phyloP scores from a whole-genome alignment of 2,888 invertebrate genomes.

The Zaprionus obscuricornis region DNA sequence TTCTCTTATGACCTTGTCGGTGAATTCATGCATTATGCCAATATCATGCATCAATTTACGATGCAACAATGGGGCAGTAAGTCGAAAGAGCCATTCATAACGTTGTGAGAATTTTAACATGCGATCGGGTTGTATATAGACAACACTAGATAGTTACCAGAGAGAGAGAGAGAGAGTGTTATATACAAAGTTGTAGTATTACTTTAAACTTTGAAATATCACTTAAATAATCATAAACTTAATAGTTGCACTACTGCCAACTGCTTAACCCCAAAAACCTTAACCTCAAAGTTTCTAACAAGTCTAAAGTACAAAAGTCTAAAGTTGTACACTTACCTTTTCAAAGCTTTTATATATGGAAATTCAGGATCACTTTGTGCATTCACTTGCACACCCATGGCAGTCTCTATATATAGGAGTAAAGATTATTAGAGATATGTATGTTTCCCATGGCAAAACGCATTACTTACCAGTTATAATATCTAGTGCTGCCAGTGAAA shows the following conservation, averaged over 20 bases:
- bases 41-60: constrained; percentile 51
- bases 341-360: constrained; percentile 88
- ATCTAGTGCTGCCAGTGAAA: constrained; percentile 86
- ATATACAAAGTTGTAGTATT: neutral
- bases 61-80: constrained; percentile 56
- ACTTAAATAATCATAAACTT: no score
- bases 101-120: constrained; percentile 69
- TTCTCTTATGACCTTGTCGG: constrained; percentile 70
- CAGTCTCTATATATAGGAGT: constrained; percentile 52
- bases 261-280: neutral
- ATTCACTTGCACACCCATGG: constrained; percentile 77
- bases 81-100: constrained; percentile 66
- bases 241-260: no score
- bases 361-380: constrained; percentile 86
- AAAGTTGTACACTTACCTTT: constrained; percentile 86
- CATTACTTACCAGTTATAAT: constrained; percentile 82
- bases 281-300: neutral
- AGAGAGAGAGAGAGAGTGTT: neutral
- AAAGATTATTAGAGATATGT: neutral
- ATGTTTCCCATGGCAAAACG: neutral
- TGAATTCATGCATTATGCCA: constrained; percentile 71
- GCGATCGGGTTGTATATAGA: constrained; percentile 67
- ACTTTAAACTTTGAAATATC: no score
- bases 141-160: constrained; percentile 44
- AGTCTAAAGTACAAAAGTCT: neutral